These are phyloP conservation scores for Formica selysi DNA, from an alignment of 1,140 invertebrate species.

Conservation along the genomic window DNA sequence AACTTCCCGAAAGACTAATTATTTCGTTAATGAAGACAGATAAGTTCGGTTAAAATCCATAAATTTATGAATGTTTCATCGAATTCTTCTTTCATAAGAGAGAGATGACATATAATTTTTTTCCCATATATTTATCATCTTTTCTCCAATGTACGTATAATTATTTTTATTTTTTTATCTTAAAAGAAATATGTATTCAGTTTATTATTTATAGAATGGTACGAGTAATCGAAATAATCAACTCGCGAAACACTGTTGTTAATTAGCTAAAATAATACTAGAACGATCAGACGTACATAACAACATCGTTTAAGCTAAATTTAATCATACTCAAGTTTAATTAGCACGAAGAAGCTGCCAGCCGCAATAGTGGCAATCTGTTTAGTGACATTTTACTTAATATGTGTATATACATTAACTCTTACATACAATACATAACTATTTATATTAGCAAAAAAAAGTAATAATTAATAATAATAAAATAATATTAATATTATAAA, in stretches of 20 bases:
- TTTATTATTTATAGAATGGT: background rate
- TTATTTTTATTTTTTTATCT: background rate
- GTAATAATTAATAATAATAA: background rate
- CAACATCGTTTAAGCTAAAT: constrained; percentile 41
- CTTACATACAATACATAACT: background rate
- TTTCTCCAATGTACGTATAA: background rate
- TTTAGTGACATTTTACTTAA: background rate
- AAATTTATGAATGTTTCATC: constrained; percentile 7
- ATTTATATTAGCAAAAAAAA: background rate
- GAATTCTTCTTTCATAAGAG: background rate
- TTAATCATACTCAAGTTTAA: constrained; percentile 13
- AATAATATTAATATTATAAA: background rate
- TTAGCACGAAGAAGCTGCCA: constrained; percentile 26
- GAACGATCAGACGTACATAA: constrained; percentile 22
- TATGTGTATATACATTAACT: background rate
- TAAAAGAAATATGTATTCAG: background rate
- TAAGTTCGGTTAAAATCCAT: constrained; percentile 26
- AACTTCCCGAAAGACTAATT: constrained; percentile 47
- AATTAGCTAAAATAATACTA: background rate
- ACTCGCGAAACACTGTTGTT: background rate
- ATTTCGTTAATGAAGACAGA: constrained; percentile 47
- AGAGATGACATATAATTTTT: background rate
- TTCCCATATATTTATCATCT: background rate
- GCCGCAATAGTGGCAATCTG: background rate
- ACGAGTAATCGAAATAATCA: background rate